These are phyloP conservation scores for Melinaea marsaeus DNA, from an alignment of 2,888 invertebrate genomes.

Conservation along the genomic window DNA sequence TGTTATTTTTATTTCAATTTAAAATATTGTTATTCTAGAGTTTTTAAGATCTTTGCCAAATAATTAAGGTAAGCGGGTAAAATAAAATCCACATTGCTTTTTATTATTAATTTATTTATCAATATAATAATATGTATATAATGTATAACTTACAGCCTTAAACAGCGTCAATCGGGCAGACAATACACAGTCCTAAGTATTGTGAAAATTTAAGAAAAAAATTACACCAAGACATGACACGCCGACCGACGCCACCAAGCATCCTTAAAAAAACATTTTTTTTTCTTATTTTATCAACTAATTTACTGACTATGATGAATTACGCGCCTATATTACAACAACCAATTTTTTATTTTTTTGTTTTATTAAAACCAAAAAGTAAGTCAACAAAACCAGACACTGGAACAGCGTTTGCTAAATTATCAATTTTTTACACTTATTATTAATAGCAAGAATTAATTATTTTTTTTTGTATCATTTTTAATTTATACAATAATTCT, in stretches of 20 bases:
- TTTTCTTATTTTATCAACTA: conserved; percentile 47
- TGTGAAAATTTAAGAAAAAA: conserved; percentile 43
- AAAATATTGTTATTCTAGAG: no score
- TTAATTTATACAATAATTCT: conserved; percentile 64
- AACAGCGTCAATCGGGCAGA: conserved; percentile 42
- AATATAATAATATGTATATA: conserved; percentile 77
- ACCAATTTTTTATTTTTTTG: conserved; percentile 49
- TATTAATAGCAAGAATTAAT: conserved; percentile 47
- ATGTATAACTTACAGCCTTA: conserved; percentile 76
- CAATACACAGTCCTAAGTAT: conserved; percentile 25
- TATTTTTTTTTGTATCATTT: conserved; percentile 64
- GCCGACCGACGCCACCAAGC: conserved; percentile 49
- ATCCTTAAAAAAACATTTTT: conserved; percentile 54
- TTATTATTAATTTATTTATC: conserved; percentile 78
- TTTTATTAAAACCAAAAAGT: conserved; percentile 28
- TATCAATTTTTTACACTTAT: conserved; percentile 40
- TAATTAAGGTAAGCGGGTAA: background rate
- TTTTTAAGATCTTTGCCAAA: background rate
- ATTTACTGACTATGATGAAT: conserved; percentile 43
- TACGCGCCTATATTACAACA: conserved; percentile 64
- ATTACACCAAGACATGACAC: conserved; percentile 40
- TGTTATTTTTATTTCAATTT: no score
- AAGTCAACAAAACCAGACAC: conserved; percentile 29
- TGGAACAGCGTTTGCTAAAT: conserved; percentile 26
- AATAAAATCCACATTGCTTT: conserved; percentile 41